Base-by-base conservation (phyloP, 2,888 invertebrate species). In the Trisateles emortualis region DNA sequence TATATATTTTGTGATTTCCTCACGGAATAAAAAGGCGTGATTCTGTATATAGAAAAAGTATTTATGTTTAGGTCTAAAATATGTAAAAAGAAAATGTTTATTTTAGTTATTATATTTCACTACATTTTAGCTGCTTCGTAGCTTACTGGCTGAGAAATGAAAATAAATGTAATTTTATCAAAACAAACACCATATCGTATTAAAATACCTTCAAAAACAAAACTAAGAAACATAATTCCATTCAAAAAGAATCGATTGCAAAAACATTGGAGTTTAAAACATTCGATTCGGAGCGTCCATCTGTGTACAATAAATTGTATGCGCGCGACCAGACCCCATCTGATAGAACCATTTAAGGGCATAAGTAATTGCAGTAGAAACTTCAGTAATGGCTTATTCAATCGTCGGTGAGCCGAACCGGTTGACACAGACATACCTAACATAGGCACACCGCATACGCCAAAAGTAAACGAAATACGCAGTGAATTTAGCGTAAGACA, bases 381-480 rank as follows among this genome's bases (percentile, higher is more conserved):
- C 83, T 83, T 81, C 76, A 75, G 81, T 87, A 88, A 90, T 88
- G 83, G 88, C 87, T 87, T 87, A 88, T 87, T 89, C 85, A 86
- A 84, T 83, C 64, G 64, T 55, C 62, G 43, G 64, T 68, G 68
- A 72, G 56, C 62, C 46, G 76, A 13, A 86, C 87, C 72, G 74
- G 88, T 85, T 80, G 60, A 54, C 49, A 49, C 52, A 51, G 48
- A 57, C 65, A 66, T 67, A 62, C 71, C 74, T 73, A 71, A 70
- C 64, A 62, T 56, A 32, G 48, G n/a, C 11, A 13, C 39, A 44
- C 46, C 17, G 59, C 52, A 49, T 64, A 45, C 42, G 42, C 49
- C 59, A 63, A 65, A 61, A 67, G 17, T 45, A 40, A 57, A 59
- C 44, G 52, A 67, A 70, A 66, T 70, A 55, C 45, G 35, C 32